Evolutionary conservation across 2,888 invertebrate species (phyloP).

Genomic region (Monopis laevigella): DNA sequence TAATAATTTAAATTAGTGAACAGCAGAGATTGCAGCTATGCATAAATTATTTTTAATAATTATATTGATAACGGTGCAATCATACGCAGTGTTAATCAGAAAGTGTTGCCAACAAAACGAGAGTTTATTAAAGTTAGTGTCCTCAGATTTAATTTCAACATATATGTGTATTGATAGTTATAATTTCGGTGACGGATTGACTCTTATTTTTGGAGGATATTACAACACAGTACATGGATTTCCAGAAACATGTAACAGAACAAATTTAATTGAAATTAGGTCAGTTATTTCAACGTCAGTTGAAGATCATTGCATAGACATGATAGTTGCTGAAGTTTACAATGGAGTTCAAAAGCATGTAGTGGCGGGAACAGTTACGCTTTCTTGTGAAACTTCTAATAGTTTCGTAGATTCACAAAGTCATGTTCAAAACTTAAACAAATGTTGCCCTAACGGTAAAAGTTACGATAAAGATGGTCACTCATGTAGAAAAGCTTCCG

Average conservation of each 20-base stretch:
- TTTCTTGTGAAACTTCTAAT: not conserved
- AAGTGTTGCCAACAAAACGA: constrained; percentile 47
- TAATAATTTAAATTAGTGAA: too few species aligned
- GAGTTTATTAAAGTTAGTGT: constrained; percentile 37
- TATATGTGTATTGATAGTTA: constrained; percentile 30
- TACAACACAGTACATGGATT: constrained; percentile 35
- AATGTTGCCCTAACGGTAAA: constrained; percentile 49
- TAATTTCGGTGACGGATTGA: constrained; percentile 14
- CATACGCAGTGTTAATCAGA: too few species aligned
- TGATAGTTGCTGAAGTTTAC: constrained; percentile 35
- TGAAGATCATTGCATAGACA: constrained; percentile 30
- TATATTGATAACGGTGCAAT: too few species aligned
- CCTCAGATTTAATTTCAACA: constrained; percentile 21
- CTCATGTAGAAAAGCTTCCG: constrained; percentile 28
- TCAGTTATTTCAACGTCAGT: constrained; percentile 19
- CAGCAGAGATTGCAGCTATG: too few species aligned
- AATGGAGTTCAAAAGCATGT: constrained; percentile 25
- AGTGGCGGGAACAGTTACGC: not conserved
- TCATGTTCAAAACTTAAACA: constrained; percentile 21
- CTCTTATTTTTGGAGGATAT: constrained; percentile 33
- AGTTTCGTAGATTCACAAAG: not conserved
- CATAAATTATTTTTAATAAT: too few species aligned
- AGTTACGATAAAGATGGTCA: constrained; percentile 40
- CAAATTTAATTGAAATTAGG: constrained; percentile 26
- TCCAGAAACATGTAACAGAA: constrained; percentile 31